These are phyloP conservation scores for Ceriagrion tenellum DNA, from an alignment of 2,888 invertebrate genomes.

Conservation along the genomic window DNA sequence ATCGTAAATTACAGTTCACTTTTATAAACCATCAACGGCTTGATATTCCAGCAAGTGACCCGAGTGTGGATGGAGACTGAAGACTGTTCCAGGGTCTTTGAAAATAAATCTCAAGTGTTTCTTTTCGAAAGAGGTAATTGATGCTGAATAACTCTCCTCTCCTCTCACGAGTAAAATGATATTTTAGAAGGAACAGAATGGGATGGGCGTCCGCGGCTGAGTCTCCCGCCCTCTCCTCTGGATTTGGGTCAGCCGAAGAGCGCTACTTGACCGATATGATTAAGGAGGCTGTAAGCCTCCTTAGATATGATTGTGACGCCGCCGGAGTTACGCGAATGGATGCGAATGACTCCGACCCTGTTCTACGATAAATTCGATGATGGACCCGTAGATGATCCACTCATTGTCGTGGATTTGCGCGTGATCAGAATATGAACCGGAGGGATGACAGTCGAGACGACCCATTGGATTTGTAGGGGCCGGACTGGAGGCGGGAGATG, in stretches of 20 bases:
- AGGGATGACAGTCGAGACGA: not conserved
- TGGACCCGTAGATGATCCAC: conserved; percentile 12
- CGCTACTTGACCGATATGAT: not conserved
- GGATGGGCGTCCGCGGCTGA: not conserved
- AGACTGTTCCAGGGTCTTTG: no score
- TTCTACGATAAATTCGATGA: not conserved
- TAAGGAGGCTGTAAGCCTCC: no score
- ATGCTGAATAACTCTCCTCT: no score
- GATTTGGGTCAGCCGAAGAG: not conserved
- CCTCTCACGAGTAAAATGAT: no score
- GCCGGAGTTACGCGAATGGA: not conserved
- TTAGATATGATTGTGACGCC: not conserved
- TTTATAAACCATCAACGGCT: no score
- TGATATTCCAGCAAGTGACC: no score
- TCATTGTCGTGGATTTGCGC: conserved; percentile 9
- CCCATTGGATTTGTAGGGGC: not conserved
- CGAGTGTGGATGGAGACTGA: no score
- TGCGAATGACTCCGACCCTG: not conserved
- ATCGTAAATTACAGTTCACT: no score
- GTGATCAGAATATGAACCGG: not conserved
- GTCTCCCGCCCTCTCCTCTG: not conserved
- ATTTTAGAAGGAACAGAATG: not conserved
- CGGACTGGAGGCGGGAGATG: not conserved
- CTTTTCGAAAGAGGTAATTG: no score
- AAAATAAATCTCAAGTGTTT: no score